Percentiles rank a stretch among this genome's conserved stretches.
Evolutionary conservation across 2,888 invertebrate genomes (phyloP).

Genomic region (Pyrochroa serraticornis): DNA sequence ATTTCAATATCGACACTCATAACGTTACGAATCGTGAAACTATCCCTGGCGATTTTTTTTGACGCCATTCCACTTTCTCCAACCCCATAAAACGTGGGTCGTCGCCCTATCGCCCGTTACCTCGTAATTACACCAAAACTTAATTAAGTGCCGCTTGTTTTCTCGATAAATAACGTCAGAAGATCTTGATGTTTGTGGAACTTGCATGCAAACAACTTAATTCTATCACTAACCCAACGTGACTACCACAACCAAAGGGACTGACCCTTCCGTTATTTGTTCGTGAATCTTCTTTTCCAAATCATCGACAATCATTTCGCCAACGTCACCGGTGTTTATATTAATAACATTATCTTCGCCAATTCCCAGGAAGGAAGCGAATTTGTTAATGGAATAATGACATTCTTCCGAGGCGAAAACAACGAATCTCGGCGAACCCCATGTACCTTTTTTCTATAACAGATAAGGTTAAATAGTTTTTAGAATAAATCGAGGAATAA

Average conservation of each 20-base stretch:
- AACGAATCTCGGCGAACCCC: conserved; percentile 55
- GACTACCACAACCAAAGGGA: conserved; percentile 60
- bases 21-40: too few relatives aligned
- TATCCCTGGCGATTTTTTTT: too few relatives aligned
- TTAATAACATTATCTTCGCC: conserved; percentile 64
- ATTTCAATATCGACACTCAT: too few relatives aligned
- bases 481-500: not conserved
- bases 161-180: not conserved
- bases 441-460: conserved; percentile 56
- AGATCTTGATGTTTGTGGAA: too few relatives aligned
- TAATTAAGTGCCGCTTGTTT: not conserved
- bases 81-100: too few relatives aligned
- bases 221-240: conserved; percentile 51
- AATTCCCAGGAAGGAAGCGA: conserved; percentile 64
- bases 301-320: conserved; percentile 53
- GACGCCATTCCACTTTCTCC: too few relatives aligned
- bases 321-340: conserved; percentile 57
- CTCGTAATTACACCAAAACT: too few relatives aligned
- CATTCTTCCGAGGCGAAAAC: conserved; percentile 65
- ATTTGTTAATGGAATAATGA: conserved; percentile 67
- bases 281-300: conserved; percentile 53
- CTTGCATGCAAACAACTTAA: conserved; percentile 1
- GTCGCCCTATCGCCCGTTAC: too few relatives aligned
- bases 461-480: conserved; percentile 10
- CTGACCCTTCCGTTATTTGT: conserved; percentile 47